Percentiles rank a stretch among this genome's conserved stretches.
These are phyloP conservation scores for Tragelaphus scriptus DNA, from an alignment of 2,113 vertebrate genomes.

Conservation along the genomic window DNA sequence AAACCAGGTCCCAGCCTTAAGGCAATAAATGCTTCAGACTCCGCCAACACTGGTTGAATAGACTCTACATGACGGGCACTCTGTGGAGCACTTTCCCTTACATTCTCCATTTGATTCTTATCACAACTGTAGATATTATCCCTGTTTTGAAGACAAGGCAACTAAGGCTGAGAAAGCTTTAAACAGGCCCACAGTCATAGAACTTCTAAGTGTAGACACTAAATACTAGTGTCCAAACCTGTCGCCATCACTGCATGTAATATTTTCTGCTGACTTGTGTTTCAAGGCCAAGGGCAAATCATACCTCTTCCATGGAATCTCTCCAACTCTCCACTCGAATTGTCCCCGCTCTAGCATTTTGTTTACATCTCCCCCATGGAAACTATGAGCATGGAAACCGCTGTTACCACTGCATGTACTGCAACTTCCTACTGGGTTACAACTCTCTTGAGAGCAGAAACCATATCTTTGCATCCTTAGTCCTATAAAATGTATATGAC, in stretches of 20 bases:
- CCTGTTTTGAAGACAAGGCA: not conserved
- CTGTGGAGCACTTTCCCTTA: not conserved
- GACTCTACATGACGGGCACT: fast-evolving
- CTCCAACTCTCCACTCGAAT: no score
- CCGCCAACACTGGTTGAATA: not conserved
- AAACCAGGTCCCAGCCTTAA: not conserved
- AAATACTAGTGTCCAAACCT: not conserved
- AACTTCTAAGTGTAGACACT: not conserved
- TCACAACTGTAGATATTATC: not conserved
- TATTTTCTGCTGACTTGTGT: not conserved
- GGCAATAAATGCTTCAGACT: not conserved
- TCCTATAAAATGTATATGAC: not conserved
- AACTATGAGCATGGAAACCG: not conserved
- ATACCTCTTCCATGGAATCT: not conserved
- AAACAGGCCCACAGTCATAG: not conserved
- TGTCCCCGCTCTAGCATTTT: not conserved
- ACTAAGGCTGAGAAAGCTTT: not conserved
- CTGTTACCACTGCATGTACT: not conserved
- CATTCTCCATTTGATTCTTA: not conserved
- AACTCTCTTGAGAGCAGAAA: not conserved
- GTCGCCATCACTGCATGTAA: no score
- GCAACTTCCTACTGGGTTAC: not conserved
- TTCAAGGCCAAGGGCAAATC: not conserved
- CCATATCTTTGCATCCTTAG: not conserved
- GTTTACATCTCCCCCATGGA: not conserved